Percentiles rank a stretch among this genome's conserved stretches.
Conservation (phyloP, 2,888 invertebrate species). For the Epistrophella euchroma region DNA sequence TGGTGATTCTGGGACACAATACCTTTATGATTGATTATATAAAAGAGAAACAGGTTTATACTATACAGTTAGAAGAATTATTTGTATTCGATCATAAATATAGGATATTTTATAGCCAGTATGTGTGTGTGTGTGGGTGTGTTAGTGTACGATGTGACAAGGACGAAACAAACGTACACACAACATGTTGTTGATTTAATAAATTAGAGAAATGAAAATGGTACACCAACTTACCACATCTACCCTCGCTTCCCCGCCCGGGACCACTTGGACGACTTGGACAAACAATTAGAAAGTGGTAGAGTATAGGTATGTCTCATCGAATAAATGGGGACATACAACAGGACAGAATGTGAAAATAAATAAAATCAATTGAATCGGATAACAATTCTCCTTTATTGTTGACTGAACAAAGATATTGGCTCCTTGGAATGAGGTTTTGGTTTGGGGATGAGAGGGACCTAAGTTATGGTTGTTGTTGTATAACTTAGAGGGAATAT, state of each 20-base stretch:
- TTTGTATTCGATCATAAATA: conserved; percentile 29
- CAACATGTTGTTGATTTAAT: conserved; percentile 71
- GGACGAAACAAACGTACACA: conserved; percentile 14
- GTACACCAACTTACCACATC: conserved; percentile 45
- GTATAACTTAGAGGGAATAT: neutral
- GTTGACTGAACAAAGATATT: conserved; percentile 72
- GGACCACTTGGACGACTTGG: neutral
- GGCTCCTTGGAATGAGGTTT: neutral
- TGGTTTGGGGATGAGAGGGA: neutral
- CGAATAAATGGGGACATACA: conserved; percentile 5
- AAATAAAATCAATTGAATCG: conserved; percentile 72
- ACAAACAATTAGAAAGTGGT: conserved; percentile 61
- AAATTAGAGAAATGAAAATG: conserved; percentile 74
- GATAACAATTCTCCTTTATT: conserved; percentile 65
- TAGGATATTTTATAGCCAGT: neutral
- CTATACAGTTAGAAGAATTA: conserved; percentile 29
- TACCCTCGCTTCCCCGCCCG: neutral
- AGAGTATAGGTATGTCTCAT: conserved; percentile 5
- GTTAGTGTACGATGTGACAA: conserved; percentile 4
- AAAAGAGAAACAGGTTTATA: conserved; percentile 9
- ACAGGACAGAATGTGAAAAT: conserved; percentile 49
- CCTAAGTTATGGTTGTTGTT: neutral
- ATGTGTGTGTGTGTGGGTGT: neutral
- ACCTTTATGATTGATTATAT: conserved; percentile 84
- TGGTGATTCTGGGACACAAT: conserved; percentile 90